These are phyloP conservation scores for Brachionus asplanchnoidis DNA, from an alignment of 1,140 invertebrate genomes.

Conservation along the genomic window DNA sequence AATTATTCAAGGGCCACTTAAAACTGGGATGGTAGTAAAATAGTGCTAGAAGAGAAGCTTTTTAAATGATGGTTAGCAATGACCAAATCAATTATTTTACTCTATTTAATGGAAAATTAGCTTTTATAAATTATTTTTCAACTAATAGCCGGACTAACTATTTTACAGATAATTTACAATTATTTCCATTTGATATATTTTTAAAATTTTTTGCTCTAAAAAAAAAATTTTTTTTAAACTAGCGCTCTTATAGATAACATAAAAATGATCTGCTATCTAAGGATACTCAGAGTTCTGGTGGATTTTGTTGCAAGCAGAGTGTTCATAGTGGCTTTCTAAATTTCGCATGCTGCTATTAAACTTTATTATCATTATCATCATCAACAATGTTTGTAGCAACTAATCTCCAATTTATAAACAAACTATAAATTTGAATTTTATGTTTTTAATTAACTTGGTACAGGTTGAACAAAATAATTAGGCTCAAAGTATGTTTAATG, in stretches of 20 bases:
- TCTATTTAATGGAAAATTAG: neutral
- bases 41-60: neutral
- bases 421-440: neutral
- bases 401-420: neutral
- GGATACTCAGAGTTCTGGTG: neutral
- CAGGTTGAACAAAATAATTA: neutral
- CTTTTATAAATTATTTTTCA: neutral
- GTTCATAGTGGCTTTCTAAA: neutral
- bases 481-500: neutral
- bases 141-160: neutral
- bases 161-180: conserved; percentile 15
- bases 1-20: conserved; percentile 13
- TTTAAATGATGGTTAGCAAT: neutral
- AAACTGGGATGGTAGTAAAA: neutral
- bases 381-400: neutral
- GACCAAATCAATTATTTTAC: neutral
- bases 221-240: neutral
- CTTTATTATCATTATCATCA: neutral
- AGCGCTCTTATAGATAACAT: neutral
- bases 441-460: neutral
- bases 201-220: neutral
- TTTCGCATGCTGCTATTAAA: neutral
- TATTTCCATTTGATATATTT: conserved; percentile 2
- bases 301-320: neutral
- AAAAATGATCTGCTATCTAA: neutral